phyloP scores from a whole-genome alignment of 2,797 vertebrate species.

The Nothura maculosa region DNA sequence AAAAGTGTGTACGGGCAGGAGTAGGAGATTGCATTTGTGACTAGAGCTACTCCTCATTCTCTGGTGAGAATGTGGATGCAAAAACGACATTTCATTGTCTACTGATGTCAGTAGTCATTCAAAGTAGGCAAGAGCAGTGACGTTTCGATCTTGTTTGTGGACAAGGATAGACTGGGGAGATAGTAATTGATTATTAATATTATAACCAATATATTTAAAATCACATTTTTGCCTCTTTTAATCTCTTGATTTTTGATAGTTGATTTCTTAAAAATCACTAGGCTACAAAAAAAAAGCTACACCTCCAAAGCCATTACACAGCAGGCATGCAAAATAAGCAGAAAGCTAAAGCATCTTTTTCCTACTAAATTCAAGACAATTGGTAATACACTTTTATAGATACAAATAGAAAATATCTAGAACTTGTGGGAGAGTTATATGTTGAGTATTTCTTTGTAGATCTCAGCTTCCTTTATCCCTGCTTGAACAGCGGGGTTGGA shows the following conservation, averaged over 20 bases:
- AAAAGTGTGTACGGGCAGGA: neutral
- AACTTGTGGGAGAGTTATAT: neutral
- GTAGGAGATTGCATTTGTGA: neutral
- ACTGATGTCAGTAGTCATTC: neutral
- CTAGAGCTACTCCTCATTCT: neutral
- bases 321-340: neutral
- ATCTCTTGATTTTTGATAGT: neutral
- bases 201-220: neutral
- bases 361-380: neutral
- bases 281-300: neutral
- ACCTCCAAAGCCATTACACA: accelerated
- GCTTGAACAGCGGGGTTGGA: too few relatives aligned
- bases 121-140: neutral
- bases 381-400: neutral
- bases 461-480: neutral
- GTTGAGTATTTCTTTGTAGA: neutral
- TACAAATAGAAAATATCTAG: neutral
- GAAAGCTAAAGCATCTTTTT: neutral
- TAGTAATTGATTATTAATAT: neutral
- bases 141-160: neutral
- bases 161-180: neutral
- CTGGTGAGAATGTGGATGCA: neutral
- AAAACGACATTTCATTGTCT: neutral
- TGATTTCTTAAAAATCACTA: neutral
- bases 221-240: neutral